Evolutionary conservation across 2,113 vertebrate genomes (phyloP).

Genomic region (Brachyhypopomus gauderio): DNA sequence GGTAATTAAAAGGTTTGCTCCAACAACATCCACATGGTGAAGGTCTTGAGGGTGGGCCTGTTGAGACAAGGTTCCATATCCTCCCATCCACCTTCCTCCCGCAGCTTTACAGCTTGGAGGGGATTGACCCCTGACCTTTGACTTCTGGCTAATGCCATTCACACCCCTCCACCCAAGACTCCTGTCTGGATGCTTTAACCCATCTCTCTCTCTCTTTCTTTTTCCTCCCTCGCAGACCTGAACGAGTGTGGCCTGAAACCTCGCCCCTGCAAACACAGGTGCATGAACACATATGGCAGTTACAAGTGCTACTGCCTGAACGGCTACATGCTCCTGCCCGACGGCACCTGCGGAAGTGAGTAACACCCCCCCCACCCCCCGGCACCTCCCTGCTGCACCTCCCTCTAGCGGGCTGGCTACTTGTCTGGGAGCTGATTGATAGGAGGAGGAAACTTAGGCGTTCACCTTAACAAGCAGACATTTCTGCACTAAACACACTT

Average conservation of each 20-base stretch:
- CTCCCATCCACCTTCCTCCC: not conserved
- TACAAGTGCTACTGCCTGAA: slow-evolving; percentile 99
- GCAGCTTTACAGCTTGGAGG: not conserved
- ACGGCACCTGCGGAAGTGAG: slow-evolving; percentile 94
- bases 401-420: not conserved
- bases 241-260: slow-evolving; percentile 98
- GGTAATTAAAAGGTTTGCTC: slow-evolving; percentile 35
- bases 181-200: slow-evolving; percentile 48
- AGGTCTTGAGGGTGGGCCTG: slow-evolving; percentile 26
- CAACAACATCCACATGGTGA: not conserved
- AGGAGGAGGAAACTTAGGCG: not conserved
- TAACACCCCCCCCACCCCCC: slow-evolving; percentile 65
- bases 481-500: not conserved
- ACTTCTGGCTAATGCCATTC: slow-evolving; percentile 33
- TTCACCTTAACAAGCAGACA: slow-evolving; percentile 34
- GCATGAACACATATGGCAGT: slow-evolving; percentile 97
- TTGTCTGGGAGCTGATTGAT: not conserved
- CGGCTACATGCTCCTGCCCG: slow-evolving; percentile 95
- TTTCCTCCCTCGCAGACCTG: slow-evolving; percentile 80
- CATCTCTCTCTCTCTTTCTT: slow-evolving; percentile 47
- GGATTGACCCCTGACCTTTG: slow-evolving; percentile 40
- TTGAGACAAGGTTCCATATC: not conserved
- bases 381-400: not conserved
- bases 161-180: not conserved
- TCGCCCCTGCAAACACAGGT: slow-evolving; percentile 94